Conservation (phyloP, 2,113 vertebrate species). For the Prionailurus viverrinus region DNA sequence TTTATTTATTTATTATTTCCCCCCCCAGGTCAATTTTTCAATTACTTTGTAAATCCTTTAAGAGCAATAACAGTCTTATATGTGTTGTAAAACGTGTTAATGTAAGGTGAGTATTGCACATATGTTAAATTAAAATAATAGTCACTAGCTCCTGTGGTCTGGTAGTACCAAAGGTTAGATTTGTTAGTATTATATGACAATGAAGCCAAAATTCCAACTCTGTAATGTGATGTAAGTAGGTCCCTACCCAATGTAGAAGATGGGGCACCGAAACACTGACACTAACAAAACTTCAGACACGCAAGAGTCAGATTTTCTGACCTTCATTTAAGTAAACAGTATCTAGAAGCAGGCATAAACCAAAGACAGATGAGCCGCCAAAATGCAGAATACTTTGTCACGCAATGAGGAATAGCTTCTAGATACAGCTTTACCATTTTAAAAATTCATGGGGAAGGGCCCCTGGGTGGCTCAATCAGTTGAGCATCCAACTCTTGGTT, state of each 20-base stretch:
- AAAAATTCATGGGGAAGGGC: background rate
- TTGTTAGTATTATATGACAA: slow-evolving; percentile 43
- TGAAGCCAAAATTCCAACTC: slow-evolving; percentile 26
- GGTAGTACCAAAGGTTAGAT: background rate
- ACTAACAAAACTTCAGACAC: slow-evolving; percentile 48
- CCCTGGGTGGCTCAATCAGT: too few species aligned
- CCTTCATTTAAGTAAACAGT: slow-evolving; percentile 23
- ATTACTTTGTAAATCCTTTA: slow-evolving; percentile 38
- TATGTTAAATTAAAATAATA: slow-evolving; percentile 55
- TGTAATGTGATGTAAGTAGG: background rate
- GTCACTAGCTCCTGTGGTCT: background rate
- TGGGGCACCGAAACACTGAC: background rate
- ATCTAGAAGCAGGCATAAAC: slow-evolving; percentile 42
- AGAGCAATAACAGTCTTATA: background rate
- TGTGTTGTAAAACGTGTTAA: background rate
- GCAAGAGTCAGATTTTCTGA: slow-evolving; percentile 43
- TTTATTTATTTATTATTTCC: too few species aligned
- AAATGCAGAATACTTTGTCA: background rate
- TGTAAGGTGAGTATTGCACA: background rate
- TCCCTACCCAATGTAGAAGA: background rate
- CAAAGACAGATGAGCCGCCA: slow-evolving; percentile 52
- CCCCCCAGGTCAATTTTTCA: background rate
- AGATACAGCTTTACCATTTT: background rate
- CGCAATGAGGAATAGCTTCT: background rate
- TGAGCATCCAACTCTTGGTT: too few species aligned